Conservation (phyloP, 2,113 vertebrate species). For the Arizona elegans region DNA sequence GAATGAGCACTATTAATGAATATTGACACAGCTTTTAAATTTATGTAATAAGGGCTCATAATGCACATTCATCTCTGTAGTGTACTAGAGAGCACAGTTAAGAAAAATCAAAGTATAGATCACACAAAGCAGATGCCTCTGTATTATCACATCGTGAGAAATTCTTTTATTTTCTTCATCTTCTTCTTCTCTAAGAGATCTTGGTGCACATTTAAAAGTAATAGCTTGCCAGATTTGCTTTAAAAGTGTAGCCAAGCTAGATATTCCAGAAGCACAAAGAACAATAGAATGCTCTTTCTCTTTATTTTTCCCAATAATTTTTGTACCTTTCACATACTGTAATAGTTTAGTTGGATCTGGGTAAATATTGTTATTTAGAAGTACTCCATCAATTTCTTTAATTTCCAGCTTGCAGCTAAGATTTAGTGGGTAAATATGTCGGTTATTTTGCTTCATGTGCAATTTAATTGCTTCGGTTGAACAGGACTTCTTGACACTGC, state of each 20-base stretch:
- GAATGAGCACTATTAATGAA: conserved; percentile 70
- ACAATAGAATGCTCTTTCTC: conserved; percentile 64
- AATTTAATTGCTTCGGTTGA: conserved; percentile 34
- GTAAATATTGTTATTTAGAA: conserved; percentile 41
- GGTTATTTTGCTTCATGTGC: neutral
- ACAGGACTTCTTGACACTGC: conserved; percentile 23
- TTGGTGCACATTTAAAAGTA: conserved; percentile 66
- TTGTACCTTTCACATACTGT: conserved; percentile 58
- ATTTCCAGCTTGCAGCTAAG: conserved; percentile 43
- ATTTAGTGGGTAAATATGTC: conserved; percentile 57
- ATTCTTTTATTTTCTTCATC: conserved; percentile 28
- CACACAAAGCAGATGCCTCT: conserved; percentile 70
- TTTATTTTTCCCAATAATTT: conserved; percentile 46
- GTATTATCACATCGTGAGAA: conserved; percentile 73
- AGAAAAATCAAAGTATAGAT: conserved; percentile 62
- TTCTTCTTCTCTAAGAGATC: conserved; percentile 61
- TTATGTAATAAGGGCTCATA: conserved; percentile 70
- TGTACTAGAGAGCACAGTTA: conserved; percentile 52
- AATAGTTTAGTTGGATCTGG: conserved; percentile 59
- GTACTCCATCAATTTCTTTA: conserved; percentile 41
- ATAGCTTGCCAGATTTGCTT: conserved; percentile 68
- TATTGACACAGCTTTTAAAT: conserved; percentile 71
- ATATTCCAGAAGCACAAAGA: conserved; percentile 68
- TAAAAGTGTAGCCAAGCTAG: conserved; percentile 65
- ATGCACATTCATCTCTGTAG: conserved; percentile 73